Conservation (phyloP, 64 coral and sea anemone genomes). For the Montipora efflorescens region DNA sequence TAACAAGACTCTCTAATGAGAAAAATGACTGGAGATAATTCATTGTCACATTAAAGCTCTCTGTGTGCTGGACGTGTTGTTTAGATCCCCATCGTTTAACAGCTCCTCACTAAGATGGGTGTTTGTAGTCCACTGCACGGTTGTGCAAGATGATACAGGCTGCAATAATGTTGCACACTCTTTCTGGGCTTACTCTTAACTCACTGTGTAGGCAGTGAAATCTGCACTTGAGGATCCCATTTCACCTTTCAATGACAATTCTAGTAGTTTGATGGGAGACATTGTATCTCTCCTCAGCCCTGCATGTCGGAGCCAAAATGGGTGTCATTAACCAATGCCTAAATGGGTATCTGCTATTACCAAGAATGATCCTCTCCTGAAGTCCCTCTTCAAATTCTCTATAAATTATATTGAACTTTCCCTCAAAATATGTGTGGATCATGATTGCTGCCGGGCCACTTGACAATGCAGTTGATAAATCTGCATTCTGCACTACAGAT, state of each 20-base stretch:
- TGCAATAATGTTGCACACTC: not conserved
- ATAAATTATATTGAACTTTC: not conserved
- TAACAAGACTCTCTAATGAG: too few relatives aligned
- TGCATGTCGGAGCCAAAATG: not conserved
- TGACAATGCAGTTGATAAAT: too few relatives aligned
- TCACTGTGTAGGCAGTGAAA: not conserved
- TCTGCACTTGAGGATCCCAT: not conserved
- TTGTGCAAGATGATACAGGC: not conserved
- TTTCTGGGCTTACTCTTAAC: not conserved
- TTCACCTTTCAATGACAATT: not conserved
- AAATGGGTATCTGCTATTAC: too few relatives aligned
- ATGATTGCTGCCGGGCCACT: too few relatives aligned
- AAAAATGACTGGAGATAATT: too few relatives aligned
- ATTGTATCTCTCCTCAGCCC: not conserved
- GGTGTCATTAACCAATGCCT: not conserved
- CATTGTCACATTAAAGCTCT: too few relatives aligned
- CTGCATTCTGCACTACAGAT: too few relatives aligned
- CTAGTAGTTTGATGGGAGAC: not conserved
- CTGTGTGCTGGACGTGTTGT: too few relatives aligned
- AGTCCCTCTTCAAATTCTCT: not conserved
- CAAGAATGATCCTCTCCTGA: too few relatives aligned
- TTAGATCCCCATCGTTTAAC: too few relatives aligned
- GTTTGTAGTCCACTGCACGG: not conserved
- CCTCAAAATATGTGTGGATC: too few relatives aligned
- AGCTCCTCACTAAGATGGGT: too few relatives aligned